Evolutionary conservation across 1,140 invertebrate genomes (phyloP).

Genomic region (Magallana gigas): DNA sequence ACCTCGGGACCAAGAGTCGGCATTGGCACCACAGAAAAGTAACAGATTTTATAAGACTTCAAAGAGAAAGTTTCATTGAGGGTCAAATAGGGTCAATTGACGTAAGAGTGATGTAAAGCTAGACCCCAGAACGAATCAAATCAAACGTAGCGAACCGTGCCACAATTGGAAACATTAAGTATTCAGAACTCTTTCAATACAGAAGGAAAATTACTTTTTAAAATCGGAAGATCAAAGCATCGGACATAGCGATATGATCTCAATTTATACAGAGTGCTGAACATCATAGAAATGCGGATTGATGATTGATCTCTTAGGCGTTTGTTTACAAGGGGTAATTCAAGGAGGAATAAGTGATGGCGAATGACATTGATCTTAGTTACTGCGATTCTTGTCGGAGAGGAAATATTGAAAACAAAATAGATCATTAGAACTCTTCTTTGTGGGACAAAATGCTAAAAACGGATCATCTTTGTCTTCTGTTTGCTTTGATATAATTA

Average conservation of each 20-base stretch:
- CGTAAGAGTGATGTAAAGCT: background rate
- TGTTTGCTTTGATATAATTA: too few species aligned
- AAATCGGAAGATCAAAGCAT: constrained; percentile 13
- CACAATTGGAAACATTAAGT: background rate
- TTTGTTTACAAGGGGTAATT: constrained; percentile 6
- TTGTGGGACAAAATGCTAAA: too few species aligned
- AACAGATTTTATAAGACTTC: too few species aligned
- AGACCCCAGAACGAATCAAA: constrained; percentile 1
- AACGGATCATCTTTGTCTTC: too few species aligned
- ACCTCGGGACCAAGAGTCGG: too few species aligned
- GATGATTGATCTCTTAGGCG: background rate
- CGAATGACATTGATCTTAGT: background rate
- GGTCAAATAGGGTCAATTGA: constrained; percentile 5
- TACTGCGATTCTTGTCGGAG: background rate
- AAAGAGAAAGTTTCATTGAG: too few species aligned
- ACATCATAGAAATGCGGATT: background rate
- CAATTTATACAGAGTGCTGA: background rate
- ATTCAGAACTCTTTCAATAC: background rate
- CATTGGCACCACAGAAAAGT: too few species aligned
- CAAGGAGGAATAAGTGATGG: background rate
- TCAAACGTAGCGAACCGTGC: background rate
- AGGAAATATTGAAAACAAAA: background rate
- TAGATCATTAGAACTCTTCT: too few species aligned
- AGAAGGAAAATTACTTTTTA: background rate
- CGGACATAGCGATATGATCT: background rate